Evolutionary conservation across 2,797 vertebrate genomes (phyloP).

Genomic region (Hyperoplus immaculatus): DNA sequence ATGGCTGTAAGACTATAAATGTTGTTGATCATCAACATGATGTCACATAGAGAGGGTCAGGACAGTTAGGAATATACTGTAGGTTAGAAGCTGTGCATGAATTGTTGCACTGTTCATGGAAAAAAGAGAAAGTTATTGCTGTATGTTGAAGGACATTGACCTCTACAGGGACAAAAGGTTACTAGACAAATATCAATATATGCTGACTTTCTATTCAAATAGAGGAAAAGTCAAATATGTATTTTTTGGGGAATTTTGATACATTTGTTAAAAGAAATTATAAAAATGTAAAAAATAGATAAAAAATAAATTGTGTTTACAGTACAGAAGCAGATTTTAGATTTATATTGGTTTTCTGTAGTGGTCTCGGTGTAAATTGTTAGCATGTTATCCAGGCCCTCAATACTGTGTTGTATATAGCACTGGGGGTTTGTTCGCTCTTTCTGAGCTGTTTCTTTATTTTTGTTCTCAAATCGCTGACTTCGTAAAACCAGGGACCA

Average conservation of each 20-base stretch:
- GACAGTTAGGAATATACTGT: conserved; percentile 36
- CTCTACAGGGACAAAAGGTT: conserved; percentile 56
- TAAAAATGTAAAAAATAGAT: no score
- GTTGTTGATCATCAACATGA: conserved; percentile 43
- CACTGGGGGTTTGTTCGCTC: conserved; percentile 59
- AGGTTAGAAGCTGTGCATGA: conserved; percentile 27
- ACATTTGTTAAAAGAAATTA: no score
- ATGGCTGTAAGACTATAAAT: conserved; percentile 48
- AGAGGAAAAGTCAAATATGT: background rate
- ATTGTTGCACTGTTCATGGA: conserved; percentile 14
- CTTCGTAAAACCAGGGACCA: conserved; percentile 57
- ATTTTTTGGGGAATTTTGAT: background rate
- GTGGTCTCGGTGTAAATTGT: conserved; percentile 74
- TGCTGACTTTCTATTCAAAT: conserved; percentile 2
- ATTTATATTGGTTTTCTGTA: conserved; percentile 48
- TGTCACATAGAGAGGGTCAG: conserved; percentile 38
- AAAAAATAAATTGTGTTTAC: background rate
- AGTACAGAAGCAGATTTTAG: background rate
- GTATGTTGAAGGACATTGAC: conserved; percentile 62
- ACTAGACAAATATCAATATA: background rate
- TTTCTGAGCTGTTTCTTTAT: conserved; percentile 50
- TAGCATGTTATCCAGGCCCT: conserved; percentile 58
- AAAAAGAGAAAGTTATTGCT: background rate
- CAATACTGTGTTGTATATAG: conserved; percentile 64
- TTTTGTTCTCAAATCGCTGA: conserved; percentile 69